Evolutionary conservation across 1,140 invertebrate genomes (phyloP).

Genomic region (Zaprionus ornatus): DNA sequence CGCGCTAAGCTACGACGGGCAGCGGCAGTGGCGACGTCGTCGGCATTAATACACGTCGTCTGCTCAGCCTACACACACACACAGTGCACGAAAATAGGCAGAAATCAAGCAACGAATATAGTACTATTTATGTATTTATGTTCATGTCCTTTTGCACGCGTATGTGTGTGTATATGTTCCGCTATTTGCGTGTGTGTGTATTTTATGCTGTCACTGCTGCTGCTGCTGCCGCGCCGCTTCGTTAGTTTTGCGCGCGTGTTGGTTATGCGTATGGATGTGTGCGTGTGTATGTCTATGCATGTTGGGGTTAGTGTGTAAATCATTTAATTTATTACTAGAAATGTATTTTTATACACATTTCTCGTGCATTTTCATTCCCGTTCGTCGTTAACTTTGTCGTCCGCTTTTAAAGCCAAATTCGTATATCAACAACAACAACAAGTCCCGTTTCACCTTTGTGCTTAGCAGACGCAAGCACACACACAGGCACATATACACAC

Average conservation of each 20-base stretch:
- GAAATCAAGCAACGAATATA: slow-evolving; percentile 55
- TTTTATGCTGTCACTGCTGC: slow-evolving; percentile 50
- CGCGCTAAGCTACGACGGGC: slow-evolving; percentile 65
- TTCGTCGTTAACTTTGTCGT: slow-evolving; percentile 67
- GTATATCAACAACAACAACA: slow-evolving; percentile 60
- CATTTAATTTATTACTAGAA: slow-evolving; percentile 78
- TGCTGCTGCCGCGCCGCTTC: slow-evolving; percentile 56
- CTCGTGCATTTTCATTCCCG: slow-evolving; percentile 62
- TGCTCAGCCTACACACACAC: slow-evolving; percentile 16
- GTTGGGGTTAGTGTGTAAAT: slow-evolving; percentile 72
- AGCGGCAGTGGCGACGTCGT: slow-evolving; percentile 42
- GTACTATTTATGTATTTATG: slow-evolving; percentile 58
- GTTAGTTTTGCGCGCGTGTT: slow-evolving; percentile 80
- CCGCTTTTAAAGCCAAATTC: slow-evolving; percentile 71
- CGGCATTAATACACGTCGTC: slow-evolving; percentile 70
- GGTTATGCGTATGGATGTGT: slow-evolving; percentile 10
- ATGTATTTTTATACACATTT: slow-evolving; percentile 69
- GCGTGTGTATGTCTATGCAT: slow-evolving; percentile 25
- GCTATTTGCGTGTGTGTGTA: slow-evolving; percentile 30
- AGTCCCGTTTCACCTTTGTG: slow-evolving; percentile 69
- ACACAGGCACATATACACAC: slow-evolving; percentile 13
- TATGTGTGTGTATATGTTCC: slow-evolving; percentile 1
- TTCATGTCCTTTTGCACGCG: slow-evolving; percentile 44
- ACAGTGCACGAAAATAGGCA: slow-evolving; percentile 50
- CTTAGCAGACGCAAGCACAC: slow-evolving; percentile 42